Base-by-base conservation (phyloP, 2,888 invertebrate species). In the Amphipyra berbera region DNA sequence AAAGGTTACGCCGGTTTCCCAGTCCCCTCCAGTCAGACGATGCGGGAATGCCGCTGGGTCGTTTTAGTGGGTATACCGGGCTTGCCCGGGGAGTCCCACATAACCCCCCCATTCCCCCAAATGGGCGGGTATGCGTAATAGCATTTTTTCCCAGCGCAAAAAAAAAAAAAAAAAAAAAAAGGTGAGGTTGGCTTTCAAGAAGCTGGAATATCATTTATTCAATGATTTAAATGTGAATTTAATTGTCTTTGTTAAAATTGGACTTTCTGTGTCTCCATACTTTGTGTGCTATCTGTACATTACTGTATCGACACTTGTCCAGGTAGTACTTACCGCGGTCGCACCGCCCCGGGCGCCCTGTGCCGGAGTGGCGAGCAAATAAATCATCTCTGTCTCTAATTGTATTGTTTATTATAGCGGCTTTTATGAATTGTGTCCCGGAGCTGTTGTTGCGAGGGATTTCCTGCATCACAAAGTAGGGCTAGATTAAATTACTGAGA, bases 321-420 rank as follows among this genome's bases (percentile, higher is more conserved):
- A 15, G 42, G 41, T 13, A 45, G 10, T 1, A 8, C 47, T 14
- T 21, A 3, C 12, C 10, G 15, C 33, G 6, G 15, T 10, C 9
- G 15, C 45, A 40, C 10, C 8, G 7, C 10, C 38, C 4, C 49
- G 8, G 6, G 33, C 49, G 44, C 38, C 13, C 44, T 38, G 44
- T 37, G 44, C 30, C 33, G 10, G 21, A 6, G 33, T n/a, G 9
- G 21, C 10, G 33, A 40, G 8, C 14, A 45, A 44, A 61, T 45
- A 61, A 40, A 45, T 61, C 44, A 61, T 33, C 13, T 49, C 38
- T 14, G 5, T 12, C 12, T 46, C 27, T 50, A 40, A 61, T 45
- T 50, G 50, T 50, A 35, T 62, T 50, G 50, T 61, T 61, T 60
- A 58, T 48, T 41, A 44, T 44, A 35, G 13, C 15, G 13, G 30